Evolutionary conservation across 2,797 vertebrate species (phyloP).

Genomic region (Syngnathus acus): DNA sequence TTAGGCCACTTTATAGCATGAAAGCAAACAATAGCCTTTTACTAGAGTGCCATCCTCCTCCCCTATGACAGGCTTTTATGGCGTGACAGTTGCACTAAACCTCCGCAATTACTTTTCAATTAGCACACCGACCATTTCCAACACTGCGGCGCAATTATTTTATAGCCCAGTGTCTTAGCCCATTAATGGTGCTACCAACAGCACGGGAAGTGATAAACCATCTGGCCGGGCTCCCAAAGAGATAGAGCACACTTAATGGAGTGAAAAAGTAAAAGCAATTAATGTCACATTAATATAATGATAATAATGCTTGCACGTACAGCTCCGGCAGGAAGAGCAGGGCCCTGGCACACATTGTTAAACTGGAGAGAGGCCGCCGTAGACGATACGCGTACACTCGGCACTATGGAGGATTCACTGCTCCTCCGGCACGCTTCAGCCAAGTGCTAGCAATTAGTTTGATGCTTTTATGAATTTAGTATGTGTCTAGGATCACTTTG

Average conservation of each 20-base stretch:
- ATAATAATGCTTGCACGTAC: constrained; percentile 77
- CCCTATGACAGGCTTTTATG: constrained; percentile 70
- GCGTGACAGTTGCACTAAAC: constrained; percentile 74
- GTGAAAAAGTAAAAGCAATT: constrained; percentile 85
- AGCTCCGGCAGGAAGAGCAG: constrained; percentile 56
- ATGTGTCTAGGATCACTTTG: not conserved
- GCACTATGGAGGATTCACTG: constrained; percentile 15
- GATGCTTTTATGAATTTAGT: not conserved
- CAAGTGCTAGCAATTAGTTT: constrained; percentile 1
- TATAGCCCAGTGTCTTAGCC: constrained; percentile 79
- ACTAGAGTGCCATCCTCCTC: constrained; percentile 53
- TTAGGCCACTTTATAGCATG: constrained; percentile 42
- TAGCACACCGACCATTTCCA: constrained; percentile 76
- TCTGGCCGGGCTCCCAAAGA: constrained; percentile 77
- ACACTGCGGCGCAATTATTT: constrained; percentile 75
- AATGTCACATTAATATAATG: constrained; percentile 85
- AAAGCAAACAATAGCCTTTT: constrained; percentile 62
- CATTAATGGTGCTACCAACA: constrained; percentile 77
- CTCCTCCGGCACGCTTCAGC: constrained; percentile 9
- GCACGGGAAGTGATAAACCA: constrained; percentile 77
- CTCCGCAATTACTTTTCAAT: constrained; percentile 82
- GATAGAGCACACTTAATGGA: constrained; percentile 82
- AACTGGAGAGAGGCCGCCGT: constrained; percentile 31
- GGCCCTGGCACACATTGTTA: constrained; percentile 36
- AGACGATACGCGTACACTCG: constrained; percentile 27